Percentiles rank a stretch among this genome's conserved stretches.
Evolutionary conservation across 2,888 invertebrate genomes (phyloP).

Genomic region (Drosophila atripex): DNA sequence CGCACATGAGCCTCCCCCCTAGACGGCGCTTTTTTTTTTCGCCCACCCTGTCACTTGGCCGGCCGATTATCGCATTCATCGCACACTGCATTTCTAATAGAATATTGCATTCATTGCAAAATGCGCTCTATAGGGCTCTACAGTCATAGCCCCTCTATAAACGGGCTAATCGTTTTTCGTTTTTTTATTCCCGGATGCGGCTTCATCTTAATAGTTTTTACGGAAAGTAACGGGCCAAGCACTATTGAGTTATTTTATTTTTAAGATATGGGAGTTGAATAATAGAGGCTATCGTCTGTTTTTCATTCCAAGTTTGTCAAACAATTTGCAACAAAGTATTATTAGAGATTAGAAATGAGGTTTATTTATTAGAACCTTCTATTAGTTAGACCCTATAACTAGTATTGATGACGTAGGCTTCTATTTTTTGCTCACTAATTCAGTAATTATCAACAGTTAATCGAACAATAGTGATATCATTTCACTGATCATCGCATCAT

Average conservation of each 20-base stretch:
- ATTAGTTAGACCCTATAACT: too few relatives aligned
- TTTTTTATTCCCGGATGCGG: conserved; percentile 27
- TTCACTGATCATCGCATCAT: too few relatives aligned
- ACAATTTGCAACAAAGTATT: conserved; percentile 1
- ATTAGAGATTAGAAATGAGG: background rate
- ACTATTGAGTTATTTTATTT: background rate
- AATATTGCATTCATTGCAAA: conserved; percentile 25
- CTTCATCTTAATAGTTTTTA: conserved; percentile 16
- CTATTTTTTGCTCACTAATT: conserved; percentile 1
- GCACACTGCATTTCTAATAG: conserved; percentile 38
- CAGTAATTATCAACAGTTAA: conserved; percentile 8
- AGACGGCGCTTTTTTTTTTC: conserved; percentile 10
- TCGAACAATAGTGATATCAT: background rate
- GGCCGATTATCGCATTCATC: conserved; percentile 39
- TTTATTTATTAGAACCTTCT: background rate
- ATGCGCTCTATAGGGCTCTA: conserved; percentile 1
- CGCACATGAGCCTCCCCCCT: conserved; percentile 27
- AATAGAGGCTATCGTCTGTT: too few relatives aligned
- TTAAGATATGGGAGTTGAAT: background rate
- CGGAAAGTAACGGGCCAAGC: conserved; percentile 1
- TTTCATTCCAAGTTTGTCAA: background rate
- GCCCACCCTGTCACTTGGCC: too few relatives aligned
- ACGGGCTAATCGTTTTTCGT: conserved; percentile 11
- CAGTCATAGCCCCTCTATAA: background rate
- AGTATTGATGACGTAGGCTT: conserved; percentile 1